Conservation (phyloP, 2,888 invertebrate species). For the Lasioglossum zephyrum region DNA sequence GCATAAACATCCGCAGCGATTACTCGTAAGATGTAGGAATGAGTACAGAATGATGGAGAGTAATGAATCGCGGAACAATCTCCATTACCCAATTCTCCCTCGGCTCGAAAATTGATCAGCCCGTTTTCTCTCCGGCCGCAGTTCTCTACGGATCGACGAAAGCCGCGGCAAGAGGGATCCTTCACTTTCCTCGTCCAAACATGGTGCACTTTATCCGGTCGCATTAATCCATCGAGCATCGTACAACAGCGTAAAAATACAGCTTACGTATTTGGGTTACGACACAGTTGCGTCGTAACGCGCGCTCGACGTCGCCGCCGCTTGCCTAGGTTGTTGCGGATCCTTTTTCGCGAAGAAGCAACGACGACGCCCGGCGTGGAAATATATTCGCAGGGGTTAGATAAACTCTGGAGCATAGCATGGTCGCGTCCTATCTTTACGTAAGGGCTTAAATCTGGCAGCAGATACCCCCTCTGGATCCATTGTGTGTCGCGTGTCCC, state of each 20-base stretch:
- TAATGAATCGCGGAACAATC: neutral
- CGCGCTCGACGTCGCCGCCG: constrained; percentile 10
- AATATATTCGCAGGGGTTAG: constrained; percentile 39
- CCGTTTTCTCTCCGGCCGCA: neutral
- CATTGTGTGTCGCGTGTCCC: constrained; percentile 61
- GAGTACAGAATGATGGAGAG: neutral
- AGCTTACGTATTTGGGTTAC: constrained; percentile 11
- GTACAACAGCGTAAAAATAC: constrained; percentile 19
- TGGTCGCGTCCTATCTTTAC: constrained; percentile 54
- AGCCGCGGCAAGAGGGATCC: neutral
- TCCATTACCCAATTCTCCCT: no score
- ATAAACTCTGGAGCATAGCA: constrained; percentile 47
- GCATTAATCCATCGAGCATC: constrained; percentile 2
- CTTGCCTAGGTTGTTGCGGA: constrained; percentile 17
- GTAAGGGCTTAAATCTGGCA: constrained; percentile 65
- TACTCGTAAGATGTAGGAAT: neutral
- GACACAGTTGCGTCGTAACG: constrained; percentile 18
- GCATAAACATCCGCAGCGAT: neutral
- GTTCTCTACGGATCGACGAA: neutral
- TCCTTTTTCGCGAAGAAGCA: constrained; percentile 17
- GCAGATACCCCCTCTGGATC: constrained; percentile 40
- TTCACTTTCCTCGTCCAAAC: neutral
- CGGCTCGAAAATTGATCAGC: neutral
- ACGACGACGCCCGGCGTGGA: constrained; percentile 10
- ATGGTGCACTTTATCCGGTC: neutral